Evolutionary conservation across 2,113 vertebrate species (phyloP).

Genomic region (Craseonycteris thonglongyai): DNA sequence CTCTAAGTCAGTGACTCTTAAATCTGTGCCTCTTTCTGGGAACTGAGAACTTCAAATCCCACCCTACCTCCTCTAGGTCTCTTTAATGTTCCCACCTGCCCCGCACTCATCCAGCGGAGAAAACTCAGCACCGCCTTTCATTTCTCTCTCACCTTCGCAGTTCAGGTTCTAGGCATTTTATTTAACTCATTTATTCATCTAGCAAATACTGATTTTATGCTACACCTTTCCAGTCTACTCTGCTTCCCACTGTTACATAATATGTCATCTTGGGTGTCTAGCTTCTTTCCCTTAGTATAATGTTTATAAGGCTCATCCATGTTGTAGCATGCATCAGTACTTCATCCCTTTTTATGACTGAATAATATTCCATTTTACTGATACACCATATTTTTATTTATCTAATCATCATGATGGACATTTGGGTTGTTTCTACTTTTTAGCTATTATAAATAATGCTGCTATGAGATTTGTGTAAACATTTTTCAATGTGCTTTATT

Average conservation of each 20-base stretch:
- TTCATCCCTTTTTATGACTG: background rate
- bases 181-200: background rate
- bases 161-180: background rate
- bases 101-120: background rate
- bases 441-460: background rate
- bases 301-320: background rate
- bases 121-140: background rate
- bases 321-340: background rate
- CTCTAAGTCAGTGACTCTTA: background rate
- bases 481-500: background rate
- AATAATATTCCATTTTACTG: background rate
- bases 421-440: background rate
- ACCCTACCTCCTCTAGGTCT: background rate
- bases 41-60: background rate
- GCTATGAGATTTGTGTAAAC: background rate
- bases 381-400: background rate
- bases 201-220: background rate
- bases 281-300: background rate
- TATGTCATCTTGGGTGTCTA: background rate
- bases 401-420: background rate
- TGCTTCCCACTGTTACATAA: background rate
- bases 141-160: conserved; percentile 15
- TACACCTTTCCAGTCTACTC: background rate
- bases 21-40: background rate
- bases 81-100: background rate